Conservation (phyloP, 2,113 vertebrate species). For the Coturnix japonica region DNA sequence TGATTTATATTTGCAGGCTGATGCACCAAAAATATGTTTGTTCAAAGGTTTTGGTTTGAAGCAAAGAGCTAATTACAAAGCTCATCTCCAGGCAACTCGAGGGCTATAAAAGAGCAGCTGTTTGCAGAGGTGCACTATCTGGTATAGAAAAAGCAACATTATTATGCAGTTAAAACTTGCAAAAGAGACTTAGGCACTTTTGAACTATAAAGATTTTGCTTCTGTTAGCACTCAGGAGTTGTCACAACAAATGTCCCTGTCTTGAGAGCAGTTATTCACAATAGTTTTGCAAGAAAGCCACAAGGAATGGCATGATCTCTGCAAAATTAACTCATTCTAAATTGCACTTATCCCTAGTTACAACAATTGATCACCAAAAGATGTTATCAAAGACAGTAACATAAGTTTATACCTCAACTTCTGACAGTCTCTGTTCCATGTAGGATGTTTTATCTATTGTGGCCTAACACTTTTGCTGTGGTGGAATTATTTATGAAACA, state of each 20-base stretch:
- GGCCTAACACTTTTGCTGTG: background rate
- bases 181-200: background rate
- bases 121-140: background rate
- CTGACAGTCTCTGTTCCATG: background rate
- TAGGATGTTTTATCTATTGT: background rate
- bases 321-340: background rate
- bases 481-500: background rate
- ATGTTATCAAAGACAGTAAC: background rate
- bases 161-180: fast-evolving
- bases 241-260: background rate
- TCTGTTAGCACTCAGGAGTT: background rate
- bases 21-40: background rate
- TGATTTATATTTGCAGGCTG: fast-evolving
- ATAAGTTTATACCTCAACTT: background rate
- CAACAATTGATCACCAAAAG: background rate
- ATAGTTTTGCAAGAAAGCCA: background rate
- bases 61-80: background rate
- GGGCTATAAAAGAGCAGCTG: background rate
- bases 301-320: background rate
- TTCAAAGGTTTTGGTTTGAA: background rate
- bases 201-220: background rate
- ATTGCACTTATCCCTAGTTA: background rate
- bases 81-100: background rate
- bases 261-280: background rate
- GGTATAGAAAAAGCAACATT: background rate